Percentiles rank a stretch among this genome's conserved stretches.
Conservation (phyloP, 2,113 vertebrate species). For the Crotalus tigris region DNA sequence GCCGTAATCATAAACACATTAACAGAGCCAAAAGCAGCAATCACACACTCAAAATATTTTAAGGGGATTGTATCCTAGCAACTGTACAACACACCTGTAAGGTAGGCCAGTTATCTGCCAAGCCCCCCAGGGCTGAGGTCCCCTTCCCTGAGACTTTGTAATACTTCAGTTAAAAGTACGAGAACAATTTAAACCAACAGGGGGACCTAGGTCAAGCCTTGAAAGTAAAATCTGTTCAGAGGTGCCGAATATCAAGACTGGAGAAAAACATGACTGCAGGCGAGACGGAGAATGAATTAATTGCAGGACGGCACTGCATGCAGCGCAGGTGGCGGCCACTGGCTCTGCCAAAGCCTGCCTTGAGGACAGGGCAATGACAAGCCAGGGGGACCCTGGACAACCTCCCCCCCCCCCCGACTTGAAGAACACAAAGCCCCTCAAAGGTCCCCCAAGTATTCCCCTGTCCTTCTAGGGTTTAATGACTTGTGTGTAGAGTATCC, state of each 20-base stretch:
- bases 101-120: not conserved
- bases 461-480: not conserved
- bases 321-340: not conserved
- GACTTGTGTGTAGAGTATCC: not conserved
- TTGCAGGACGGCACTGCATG: not conserved
- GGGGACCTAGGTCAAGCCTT: not conserved
- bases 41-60: not conserved
- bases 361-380: not conserved
- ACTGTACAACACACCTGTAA: not conserved
- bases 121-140: not conserved
- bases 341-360: not conserved
- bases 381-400: not conserved
- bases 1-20: not conserved
- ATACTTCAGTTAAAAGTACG: not conserved
- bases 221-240: not conserved
- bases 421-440: not conserved
- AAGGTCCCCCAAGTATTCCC: not conserved
- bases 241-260: not conserved
- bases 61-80: not conserved
- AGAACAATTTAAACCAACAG: not conserved
- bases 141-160: not conserved
- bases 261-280: not conserved
- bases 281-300: not conserved
- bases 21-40: not conserved
- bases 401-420: not conserved